Evolutionary conservation across 2,113 vertebrate species (phyloP).

Genomic region (Labeo catla): DNA sequence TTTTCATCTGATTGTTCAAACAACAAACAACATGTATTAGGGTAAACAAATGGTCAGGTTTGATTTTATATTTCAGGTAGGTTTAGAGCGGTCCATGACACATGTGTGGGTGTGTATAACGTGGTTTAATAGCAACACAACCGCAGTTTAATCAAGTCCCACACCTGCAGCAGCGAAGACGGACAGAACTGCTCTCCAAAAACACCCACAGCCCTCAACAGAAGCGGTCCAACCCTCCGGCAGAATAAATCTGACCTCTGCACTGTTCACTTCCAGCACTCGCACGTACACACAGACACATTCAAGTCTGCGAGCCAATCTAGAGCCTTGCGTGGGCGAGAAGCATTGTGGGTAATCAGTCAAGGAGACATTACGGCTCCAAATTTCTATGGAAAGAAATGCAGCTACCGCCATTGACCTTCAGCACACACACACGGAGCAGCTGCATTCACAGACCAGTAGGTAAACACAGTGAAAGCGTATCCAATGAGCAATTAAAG

Average conservation of each 20-base stretch:
- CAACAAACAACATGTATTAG: not conserved
- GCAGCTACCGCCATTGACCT: conserved; percentile 52
- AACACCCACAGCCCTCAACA: not conserved
- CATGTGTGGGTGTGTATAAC: not conserved
- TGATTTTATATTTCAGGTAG: not conserved
- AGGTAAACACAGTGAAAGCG: conserved; percentile 56
- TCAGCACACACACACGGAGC: conserved; percentile 52
- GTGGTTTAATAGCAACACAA: not conserved
- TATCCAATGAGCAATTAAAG: conserved; percentile 59
- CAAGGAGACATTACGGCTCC: conserved; percentile 48
- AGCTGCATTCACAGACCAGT: conserved; percentile 56
- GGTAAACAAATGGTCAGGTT: not conserved
- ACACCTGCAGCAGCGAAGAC: conserved; percentile 21
- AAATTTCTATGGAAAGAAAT: conserved; percentile 41
- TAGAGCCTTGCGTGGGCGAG: conserved; percentile 41
- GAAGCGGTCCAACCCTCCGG: conserved; percentile 4
- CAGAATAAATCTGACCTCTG: conserved; percentile 31
- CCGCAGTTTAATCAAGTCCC: not conserved
- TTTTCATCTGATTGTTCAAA: too few relatives aligned
- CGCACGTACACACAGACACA: conserved; percentile 26
- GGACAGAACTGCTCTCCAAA: not conserved
- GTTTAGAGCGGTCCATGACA: not conserved
- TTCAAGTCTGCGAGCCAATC: conserved; percentile 37
- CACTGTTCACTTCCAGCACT: conserved; percentile 14
- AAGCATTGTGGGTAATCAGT: conserved; percentile 53